Base-by-base conservation (phyloP, 2,888 invertebrate species). In the Limenitis camilla region DNA sequence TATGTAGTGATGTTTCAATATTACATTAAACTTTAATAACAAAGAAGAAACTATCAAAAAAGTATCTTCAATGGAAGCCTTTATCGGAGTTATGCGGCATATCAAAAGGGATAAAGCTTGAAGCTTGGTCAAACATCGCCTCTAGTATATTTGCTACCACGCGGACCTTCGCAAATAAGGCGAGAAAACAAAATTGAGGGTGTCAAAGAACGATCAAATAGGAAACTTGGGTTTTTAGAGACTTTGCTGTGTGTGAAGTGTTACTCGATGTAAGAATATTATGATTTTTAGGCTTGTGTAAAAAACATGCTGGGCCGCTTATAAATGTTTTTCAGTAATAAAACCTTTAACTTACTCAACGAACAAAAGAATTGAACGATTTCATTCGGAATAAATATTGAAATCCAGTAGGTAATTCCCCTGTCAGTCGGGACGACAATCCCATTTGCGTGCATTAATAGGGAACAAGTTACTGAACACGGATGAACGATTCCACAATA, bases 371-470 rank as follows among this genome's bases (percentile, higher is more conserved):
- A 19, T 28, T 10, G 28, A 4, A 8, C 28, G 36, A 33, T 36
- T 28, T 6, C 29, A n/a, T 28, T 6, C 5, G 9, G 36, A 32
- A 50, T 43, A 50, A 29, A 43, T 43, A 39, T 32, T 43, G 39
- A 39, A 50, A 28, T 32, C 38, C 38, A 39, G 43, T 38, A 43
- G 43, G n/a, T n/a, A n/a, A n/a, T n/a, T 50, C 39, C 49, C 43
- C 38, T 27, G 49, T 43, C 49, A 38, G 30, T 43, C 44, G 6
- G 7, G 35, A 42, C 43, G 10, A 39, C 46, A 11, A 49, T 43
- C 32, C 49, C 32, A 50, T 50, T 50, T 43, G 32, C 43, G 43
- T 27, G 8, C 33, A 40, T 43, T 50, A 50, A 50, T 43, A 32
- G 38, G 39, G 43, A 50, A n/a, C 32, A 39, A 39, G 49, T 27